Base-by-base conservation (phyloP, 2,797 vertebrate genomes). In the Emydoidea blandingii region DNA sequence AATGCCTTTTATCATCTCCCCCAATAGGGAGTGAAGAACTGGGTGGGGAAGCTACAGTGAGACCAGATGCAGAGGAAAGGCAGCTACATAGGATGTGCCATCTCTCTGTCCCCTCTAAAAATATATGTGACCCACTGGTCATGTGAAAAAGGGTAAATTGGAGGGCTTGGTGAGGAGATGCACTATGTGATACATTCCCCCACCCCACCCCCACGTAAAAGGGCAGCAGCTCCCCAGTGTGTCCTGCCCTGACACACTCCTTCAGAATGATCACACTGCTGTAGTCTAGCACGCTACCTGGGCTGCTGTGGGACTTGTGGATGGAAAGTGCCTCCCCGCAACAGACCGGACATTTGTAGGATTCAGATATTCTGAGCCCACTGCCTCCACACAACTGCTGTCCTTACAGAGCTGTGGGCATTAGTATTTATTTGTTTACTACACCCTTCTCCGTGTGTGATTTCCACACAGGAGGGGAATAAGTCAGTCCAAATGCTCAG, bases 131-230 rank as follows among this genome's bases (percentile, higher is more conserved):
- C 23, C n/a, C 56, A 2, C 44, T 74, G 34, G 10, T n/a, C 49
- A 53, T 50, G 49, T 5, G 11, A 34, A 34, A 19, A 7, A 54
- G 50, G 91, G 85, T 62, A 44, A 12, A 21, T 62, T 47, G 0
- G 0, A 91, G 50, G 31, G 23, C 59, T 80, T 89, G 74, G 27
- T 81, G 72, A 93, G 81, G 85, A 56, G 4, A 23, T 50, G 27
- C 0, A 0, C 37, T 53, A 19, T 0, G 1, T 62, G 54, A 65
- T 21, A 49, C 18, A 31, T 7, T 49, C 62, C 6, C 27, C 19
- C 27, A 82, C 27, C 88, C 44, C 18, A 18, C 12, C 2, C 52
- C 74, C 18, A 31, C 6, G 8, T 18, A 31, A 25, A 50, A 49
- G 8, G 72, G 29, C 27, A 47, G 23, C 27, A 44, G 15, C 68